These are phyloP conservation scores for Tauraco hartlaubi DNA, from an alignment of 2,797 vertebrate genomes.

Conservation along the genomic window DNA sequence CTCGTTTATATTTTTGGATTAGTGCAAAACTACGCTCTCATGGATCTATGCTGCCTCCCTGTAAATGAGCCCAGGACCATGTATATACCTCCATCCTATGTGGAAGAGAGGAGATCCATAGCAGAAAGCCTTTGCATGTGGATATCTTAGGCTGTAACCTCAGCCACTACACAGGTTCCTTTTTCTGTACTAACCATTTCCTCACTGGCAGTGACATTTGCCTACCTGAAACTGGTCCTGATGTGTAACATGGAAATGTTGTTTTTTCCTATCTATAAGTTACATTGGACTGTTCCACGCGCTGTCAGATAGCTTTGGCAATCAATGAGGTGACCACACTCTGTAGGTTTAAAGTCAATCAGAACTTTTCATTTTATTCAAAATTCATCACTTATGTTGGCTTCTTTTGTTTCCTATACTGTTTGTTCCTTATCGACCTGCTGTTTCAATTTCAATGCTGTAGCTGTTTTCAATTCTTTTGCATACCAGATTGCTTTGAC, in stretches of 20 bases:
- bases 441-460: no score
- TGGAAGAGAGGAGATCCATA: neutral
- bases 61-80: neutral
- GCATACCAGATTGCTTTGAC: neutral
- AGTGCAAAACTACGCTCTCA: neutral
- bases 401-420: neutral
- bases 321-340: neutral
- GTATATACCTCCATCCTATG: neutral
- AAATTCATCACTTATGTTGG: neutral
- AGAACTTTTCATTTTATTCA: neutral
- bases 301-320: neutral
- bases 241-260: neutral
- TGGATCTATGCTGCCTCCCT: neutral
- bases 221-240: neutral
- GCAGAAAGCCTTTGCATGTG: neutral
- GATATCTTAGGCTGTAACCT: neutral
- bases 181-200: neutral
- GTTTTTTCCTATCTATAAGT: neutral
- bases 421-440: neutral
- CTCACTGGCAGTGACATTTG: neutral
- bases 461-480: constrained; percentile 11
- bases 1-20: neutral
- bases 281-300: neutral
- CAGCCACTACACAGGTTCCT: neutral
- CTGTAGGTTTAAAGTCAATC: neutral